These are phyloP conservation scores for Myripristis murdjan DNA, from an alignment of 2,797 vertebrate genomes.

Conservation along the genomic window DNA sequence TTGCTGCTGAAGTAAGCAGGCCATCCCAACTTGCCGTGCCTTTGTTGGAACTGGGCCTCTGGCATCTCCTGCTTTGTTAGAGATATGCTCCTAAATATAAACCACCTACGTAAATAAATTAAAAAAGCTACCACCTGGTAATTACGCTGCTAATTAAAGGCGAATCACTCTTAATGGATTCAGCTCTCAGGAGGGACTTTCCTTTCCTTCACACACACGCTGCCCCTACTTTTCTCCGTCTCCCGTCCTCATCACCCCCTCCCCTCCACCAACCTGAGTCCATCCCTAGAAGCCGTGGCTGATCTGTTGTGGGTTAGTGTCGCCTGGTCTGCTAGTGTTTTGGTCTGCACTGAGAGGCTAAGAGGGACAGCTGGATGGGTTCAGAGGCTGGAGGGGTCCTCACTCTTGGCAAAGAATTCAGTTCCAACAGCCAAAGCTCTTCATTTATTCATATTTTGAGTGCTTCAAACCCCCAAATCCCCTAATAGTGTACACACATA, in stretches of 20 bases:
- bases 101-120: slow-evolving; percentile 70
- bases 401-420: slow-evolving; percentile 66
- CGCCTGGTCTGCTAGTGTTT: slow-evolving; percentile 61
- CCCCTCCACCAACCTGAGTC: slow-evolving; percentile 12
- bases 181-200: slow-evolving; percentile 75
- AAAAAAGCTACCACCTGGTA: slow-evolving; percentile 78
- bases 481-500: slow-evolving; percentile 50
- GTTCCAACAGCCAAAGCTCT: slow-evolving; percentile 70
- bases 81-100: slow-evolving; percentile 76
- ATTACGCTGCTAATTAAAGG: slow-evolving; percentile 86
- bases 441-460: slow-evolving; percentile 82
- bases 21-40: slow-evolving; percentile 45
- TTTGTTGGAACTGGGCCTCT: slow-evolving; percentile 58
- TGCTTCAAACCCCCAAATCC: slow-evolving; percentile 70
- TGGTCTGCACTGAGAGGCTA: slow-evolving; percentile 60
- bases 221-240: slow-evolving; percentile 29
- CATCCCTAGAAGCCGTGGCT: slow-evolving; percentile 46
- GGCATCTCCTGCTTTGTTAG: slow-evolving; percentile 67
- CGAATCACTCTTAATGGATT: slow-evolving; percentile 82
- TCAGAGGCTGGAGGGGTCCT: slow-evolving; percentile 72
- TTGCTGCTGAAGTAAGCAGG: slow-evolving; percentile 57
- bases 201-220: slow-evolving; percentile 34
- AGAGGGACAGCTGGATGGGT: slow-evolving; percentile 75
- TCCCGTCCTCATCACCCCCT: slow-evolving; percentile 38
- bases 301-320: slow-evolving; percentile 54